These are phyloP conservation scores for Biston betularia DNA, from an alignment of 2,888 invertebrate genomes.

Conservation along the genomic window DNA sequence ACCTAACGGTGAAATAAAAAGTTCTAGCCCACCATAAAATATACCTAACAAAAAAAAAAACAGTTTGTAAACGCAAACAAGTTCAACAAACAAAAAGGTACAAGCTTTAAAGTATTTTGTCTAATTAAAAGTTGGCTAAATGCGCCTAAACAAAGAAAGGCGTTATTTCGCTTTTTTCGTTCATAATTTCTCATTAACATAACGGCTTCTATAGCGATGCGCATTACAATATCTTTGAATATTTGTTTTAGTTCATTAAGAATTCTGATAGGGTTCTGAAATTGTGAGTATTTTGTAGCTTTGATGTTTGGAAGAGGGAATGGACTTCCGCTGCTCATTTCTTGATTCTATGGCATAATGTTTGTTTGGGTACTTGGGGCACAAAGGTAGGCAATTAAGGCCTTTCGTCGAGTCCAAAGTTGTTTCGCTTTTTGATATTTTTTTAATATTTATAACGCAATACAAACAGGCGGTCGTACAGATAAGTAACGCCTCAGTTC, in stretches of 20 bases:
- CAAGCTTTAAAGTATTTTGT: conserved; percentile 42
- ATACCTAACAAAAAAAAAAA: conserved; percentile 34
- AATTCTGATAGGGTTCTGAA: conserved; percentile 25
- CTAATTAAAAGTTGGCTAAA: conserved; percentile 45
- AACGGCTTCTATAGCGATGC: conserved; percentile 18
- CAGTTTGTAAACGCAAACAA: conserved; percentile 41
- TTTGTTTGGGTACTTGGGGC: background rate
- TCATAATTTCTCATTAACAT: conserved; percentile 32
- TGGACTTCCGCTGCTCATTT: conserved; percentile 2
- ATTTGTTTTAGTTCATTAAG: conserved; percentile 19
- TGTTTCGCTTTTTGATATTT: background rate
- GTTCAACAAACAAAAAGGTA: conserved; percentile 41
- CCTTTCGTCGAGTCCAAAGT: too few relatives aligned
- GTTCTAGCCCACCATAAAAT: conserved; percentile 29
- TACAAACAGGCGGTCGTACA: too few relatives aligned
- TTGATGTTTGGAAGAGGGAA: conserved; percentile 8
- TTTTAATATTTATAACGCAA: background rate
- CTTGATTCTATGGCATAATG: background rate
- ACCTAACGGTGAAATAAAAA: conserved; percentile 7
- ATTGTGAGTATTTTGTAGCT: background rate
- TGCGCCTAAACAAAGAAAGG: conserved; percentile 39
- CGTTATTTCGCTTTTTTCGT: conserved; percentile 23
- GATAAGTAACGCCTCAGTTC: too few relatives aligned
- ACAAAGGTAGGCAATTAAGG: background rate
- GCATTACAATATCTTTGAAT: conserved; percentile 26